A percentile compares a stretch with the other conserved stretches of the same genome.
phyloP scores from a whole-genome alignment of 2,113 vertebrate genomes.

The Colistium nudipinnis region DNA sequence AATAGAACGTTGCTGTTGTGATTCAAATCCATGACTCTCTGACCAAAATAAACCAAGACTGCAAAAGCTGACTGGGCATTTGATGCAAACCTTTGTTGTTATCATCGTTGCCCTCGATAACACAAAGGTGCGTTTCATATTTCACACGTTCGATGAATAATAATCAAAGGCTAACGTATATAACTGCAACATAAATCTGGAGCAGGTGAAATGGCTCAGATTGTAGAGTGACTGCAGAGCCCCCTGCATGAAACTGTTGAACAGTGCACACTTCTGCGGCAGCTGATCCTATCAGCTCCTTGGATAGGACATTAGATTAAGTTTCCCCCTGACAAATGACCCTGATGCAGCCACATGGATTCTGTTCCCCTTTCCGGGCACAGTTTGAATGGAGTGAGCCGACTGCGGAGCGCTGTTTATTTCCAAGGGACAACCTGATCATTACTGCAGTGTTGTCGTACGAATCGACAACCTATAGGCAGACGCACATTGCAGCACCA shows the following conservation, averaged over 20 bases:
- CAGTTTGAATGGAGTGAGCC: conserved; percentile 3
- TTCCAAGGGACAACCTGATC: conserved; percentile 6
- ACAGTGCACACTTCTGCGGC: conserved; percentile 8
- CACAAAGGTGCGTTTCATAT: no score
- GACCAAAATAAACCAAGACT: no score
- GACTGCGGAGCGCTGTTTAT: neutral
- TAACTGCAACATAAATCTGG: neutral
- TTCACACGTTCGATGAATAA: no score
- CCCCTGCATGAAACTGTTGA: neutral
- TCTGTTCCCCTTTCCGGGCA: conserved; percentile 40
- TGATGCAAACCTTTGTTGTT: no score
- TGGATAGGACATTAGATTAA: neutral
- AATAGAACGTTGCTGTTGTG: no score
- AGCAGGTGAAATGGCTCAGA: neutral
- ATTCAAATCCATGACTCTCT: no score
- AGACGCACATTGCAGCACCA: neutral
- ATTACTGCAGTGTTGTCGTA: conserved; percentile 2
- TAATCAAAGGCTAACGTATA: no score
- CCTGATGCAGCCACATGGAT: conserved; percentile 10
- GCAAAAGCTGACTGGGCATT: no score
- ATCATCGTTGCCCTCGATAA: no score
- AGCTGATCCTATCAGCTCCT: conserved; percentile 45
- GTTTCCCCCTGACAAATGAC: conserved; percentile 33
- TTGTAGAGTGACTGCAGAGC: neutral
- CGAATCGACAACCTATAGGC: conserved; percentile 2